Conservation (phyloP, 2,797 vertebrate species). For the Triplophysa yarkandensis region DNA sequence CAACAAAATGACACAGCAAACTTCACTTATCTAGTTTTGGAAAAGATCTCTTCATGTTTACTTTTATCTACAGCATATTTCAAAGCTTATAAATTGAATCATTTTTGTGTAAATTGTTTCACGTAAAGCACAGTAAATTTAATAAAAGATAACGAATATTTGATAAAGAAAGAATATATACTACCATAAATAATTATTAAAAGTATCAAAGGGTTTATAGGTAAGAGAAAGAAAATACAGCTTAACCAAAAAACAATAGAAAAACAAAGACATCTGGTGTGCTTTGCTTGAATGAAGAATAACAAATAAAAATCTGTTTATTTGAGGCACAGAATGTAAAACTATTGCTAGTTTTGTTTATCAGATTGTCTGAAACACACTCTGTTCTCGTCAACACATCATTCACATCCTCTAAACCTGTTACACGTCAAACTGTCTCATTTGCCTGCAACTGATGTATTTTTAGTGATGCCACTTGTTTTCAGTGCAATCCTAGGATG, state of each 20-base stretch:
- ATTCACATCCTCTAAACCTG: slow-evolving; percentile 7
- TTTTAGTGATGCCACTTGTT: slow-evolving; percentile 2
- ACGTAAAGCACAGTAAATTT: too few relatives aligned
- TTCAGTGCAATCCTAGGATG: neutral
- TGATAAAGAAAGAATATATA: too few relatives aligned
- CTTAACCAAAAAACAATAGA: too few relatives aligned
- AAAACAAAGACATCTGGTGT: neutral
- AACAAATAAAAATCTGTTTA: slow-evolving; percentile 45
- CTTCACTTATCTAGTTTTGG: too few relatives aligned
- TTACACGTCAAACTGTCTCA: slow-evolving; percentile 14
- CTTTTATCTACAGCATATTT: too few relatives aligned
- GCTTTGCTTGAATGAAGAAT: slow-evolving; percentile 11
- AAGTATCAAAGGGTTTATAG: neutral
- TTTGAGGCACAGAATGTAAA: slow-evolving; percentile 26
- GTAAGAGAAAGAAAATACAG: neutral
- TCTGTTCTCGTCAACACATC: slow-evolving; percentile 1
- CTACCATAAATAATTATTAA: neutral
- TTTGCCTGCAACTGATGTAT: neutral
- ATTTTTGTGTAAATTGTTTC: too few relatives aligned
- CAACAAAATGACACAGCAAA: too few relatives aligned
- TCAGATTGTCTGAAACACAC: slow-evolving; percentile 22
- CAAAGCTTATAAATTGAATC: too few relatives aligned
- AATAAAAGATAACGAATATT: too few relatives aligned
- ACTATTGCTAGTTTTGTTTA: slow-evolving; percentile 21
- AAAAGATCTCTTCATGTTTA: too few relatives aligned